Evolutionary conservation across 2,888 invertebrate genomes (phyloP).

Genomic region (Xanthorhoe designata): DNA sequence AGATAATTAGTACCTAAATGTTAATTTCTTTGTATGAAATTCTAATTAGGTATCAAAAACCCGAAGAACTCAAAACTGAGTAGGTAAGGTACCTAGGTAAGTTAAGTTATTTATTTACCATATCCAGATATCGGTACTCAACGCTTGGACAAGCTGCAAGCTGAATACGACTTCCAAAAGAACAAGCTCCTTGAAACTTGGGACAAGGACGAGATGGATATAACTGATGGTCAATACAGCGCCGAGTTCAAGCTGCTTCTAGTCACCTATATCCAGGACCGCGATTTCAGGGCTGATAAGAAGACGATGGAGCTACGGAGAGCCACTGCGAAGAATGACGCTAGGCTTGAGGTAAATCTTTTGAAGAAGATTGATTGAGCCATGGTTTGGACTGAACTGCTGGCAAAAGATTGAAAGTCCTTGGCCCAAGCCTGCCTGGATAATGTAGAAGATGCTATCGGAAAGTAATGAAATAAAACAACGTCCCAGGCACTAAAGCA

Average conservation of each 20-base stretch:
- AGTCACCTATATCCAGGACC: constrained; percentile 85
- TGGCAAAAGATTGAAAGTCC: too few species aligned
- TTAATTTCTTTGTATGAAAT: too few species aligned
- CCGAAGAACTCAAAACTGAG: too few species aligned
- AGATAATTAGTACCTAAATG: too few species aligned
- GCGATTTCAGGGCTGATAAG: constrained; percentile 64
- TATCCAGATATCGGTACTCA: constrained; percentile 79
- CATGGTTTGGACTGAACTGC: too few species aligned
- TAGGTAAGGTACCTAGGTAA: too few species aligned
- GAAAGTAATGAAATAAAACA: too few species aligned
- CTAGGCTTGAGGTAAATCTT: constrained; percentile 68
- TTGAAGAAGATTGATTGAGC: too few species aligned
- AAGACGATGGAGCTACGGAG: constrained; percentile 61
- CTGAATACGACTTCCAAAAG: constrained; percentile 85
- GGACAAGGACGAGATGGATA: constrained; percentile 83
- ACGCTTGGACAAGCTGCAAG: constrained; percentile 83
- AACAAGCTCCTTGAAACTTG: constrained; percentile 80
- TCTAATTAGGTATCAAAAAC: too few species aligned
- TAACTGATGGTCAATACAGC: constrained; percentile 79
- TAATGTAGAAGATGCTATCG: too few species aligned
- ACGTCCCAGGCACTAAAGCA: too few species aligned
- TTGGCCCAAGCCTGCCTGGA: too few species aligned
- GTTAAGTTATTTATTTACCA: constrained; percentile 54
- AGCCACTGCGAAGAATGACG: constrained; percentile 74
- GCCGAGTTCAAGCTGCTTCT: constrained; percentile 86